Conservation (phyloP, 37 sponge, comb jelly and placozoan species). For the Hormiphora californensis region DNA sequence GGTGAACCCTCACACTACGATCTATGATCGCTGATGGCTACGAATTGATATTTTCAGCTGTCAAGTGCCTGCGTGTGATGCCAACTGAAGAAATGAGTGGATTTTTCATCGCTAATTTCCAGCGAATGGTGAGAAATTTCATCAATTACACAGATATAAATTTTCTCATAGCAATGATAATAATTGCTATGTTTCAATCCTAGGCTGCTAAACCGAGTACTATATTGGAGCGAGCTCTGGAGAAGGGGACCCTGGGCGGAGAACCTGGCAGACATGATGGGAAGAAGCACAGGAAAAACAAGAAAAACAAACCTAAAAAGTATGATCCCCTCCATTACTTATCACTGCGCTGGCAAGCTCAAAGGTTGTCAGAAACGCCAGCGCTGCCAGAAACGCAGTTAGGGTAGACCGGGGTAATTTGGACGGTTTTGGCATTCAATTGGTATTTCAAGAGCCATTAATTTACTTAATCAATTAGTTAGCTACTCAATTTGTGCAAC, state of each 20-base stretch:
- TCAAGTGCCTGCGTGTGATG: not conserved
- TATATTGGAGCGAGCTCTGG: conserved; percentile 1
- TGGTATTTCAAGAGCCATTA: no score
- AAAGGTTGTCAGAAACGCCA: no score
- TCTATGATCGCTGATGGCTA: no score
- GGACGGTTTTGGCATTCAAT: no score
- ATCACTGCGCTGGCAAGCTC: no score
- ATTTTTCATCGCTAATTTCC: conserved; percentile 13
- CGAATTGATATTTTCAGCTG: not conserved
- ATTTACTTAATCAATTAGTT: no score
- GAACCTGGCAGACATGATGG: not conserved
- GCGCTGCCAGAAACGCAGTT: no score
- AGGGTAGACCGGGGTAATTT: no score
- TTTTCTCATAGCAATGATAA: not conserved
- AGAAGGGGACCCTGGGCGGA: not conserved
- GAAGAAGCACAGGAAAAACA: conserved; percentile 25
- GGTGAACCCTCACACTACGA: no score
- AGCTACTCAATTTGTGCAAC: no score
- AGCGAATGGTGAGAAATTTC: not conserved
- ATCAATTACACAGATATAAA: not conserved
- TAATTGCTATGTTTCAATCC: not conserved
- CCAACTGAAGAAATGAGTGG: not conserved
- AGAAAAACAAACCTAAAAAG: no score
- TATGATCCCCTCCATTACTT: no score
- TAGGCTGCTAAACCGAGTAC: conserved; percentile 8